Conservation (phyloP, 2,888 invertebrate genomes). For the Metellina segmentata region DNA sequence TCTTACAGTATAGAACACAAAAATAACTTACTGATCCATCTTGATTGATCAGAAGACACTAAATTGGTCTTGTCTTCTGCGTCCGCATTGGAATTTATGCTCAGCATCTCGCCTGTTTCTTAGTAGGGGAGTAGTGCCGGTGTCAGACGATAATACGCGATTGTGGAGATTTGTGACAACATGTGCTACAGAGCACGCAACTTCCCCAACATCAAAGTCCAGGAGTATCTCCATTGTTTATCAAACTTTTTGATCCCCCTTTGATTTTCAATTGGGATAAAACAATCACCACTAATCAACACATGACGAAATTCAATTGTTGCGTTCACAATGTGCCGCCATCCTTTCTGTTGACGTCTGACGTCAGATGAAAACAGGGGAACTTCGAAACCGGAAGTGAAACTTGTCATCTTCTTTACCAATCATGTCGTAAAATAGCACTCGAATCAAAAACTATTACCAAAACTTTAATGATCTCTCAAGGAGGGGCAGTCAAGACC, state of each 20-base stretch:
- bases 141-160: slow-evolving; percentile 66
- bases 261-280: background rate
- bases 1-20: background rate
- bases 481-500: too few relatives aligned
- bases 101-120: background rate
- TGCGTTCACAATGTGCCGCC: slow-evolving; percentile 63
- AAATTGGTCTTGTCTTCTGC: slow-evolving; percentile 46
- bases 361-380: background rate
- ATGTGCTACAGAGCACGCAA: slow-evolving; percentile 68
- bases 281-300: background rate
- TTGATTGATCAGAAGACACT: slow-evolving; percentile 17
- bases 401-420: too few relatives aligned
- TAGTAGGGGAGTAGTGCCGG: slow-evolving; percentile 67
- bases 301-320: slow-evolving; percentile 23
- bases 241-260: background rate
- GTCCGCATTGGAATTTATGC: slow-evolving; percentile 39
- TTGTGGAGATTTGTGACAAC: slow-evolving; percentile 69
- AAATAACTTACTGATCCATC: slow-evolving; percentile 31
- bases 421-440: too few relatives aligned
- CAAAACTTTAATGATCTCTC: too few relatives aligned
- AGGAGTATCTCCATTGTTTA: slow-evolving; percentile 64
- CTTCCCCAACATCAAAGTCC: slow-evolving; percentile 75
- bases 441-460: too few relatives aligned
- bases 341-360: background rate
- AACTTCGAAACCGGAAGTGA: slow-evolving; percentile 16